Base-by-base conservation (phyloP, 2,113 vertebrate species). In the Xyliphius kryptos region DNA sequence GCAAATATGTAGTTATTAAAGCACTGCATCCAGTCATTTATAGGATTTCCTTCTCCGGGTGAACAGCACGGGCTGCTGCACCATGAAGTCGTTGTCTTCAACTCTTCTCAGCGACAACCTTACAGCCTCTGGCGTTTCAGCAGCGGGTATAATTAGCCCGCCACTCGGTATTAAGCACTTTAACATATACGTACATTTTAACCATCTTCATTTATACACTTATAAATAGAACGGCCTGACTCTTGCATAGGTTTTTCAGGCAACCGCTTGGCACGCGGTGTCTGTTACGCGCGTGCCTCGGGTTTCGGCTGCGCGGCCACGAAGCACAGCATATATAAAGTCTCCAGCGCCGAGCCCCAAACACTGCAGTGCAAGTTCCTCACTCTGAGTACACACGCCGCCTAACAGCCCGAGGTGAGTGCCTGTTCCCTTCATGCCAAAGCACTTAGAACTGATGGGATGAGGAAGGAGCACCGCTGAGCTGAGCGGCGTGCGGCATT, bases 211-310 rank as follows among this genome's bases (percentile, higher is more conserved):
- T 87, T 87, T 87, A 87, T 87, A 86, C 72, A 77, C 69, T 69
- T 84, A 89, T 81, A 86, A 87, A 89, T 88, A 89, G 86, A 86
- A 76, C 80, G 37, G 80, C 81, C 83, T 87, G 86, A 84, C 85
- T 84, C 82, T 81, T 87, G 80, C 84, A 85, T 83, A 85, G 68
- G 83, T 86, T 88, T 88, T 79, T 77, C 81, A 65, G 70, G 75
- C 77, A 66, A 69, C 78, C 73, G 72, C 80, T 79, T 79, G 65
- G 79, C 79, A 71, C 72, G 73, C 71, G 83, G 87, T 89, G 74
- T 89, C 83, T 36, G 71, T 87, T 89, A 83, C 86, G 83, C 74
- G 15, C 67, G 76, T 83, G 83, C 85, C 80, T 87, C 85, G 82
- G 77, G 83, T 88, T 87, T 87, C 86, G 50, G 52, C n/a, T 20